phyloP scores from a whole-genome alignment of 92 coral and sea anemone species.

The Metridium senile region DNA sequence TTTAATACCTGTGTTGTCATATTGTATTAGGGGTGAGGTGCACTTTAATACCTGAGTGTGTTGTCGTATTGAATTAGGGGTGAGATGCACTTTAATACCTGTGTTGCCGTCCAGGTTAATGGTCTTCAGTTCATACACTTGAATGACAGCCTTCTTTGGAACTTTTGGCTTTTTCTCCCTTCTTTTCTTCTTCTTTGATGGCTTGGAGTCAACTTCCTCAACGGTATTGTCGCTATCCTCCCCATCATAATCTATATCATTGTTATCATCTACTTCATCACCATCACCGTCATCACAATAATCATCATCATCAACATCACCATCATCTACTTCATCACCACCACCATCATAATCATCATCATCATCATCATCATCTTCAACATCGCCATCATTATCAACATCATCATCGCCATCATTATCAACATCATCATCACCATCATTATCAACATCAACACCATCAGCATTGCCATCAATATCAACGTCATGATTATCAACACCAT shows the following conservation, averaged over 20 bases:
- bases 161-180: not conserved
- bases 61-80: too few relatives aligned
- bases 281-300: too few relatives aligned
- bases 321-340: not conserved
- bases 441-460: constrained; percentile 1
- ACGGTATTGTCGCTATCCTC: not conserved
- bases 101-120: not conserved
- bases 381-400: constrained; percentile 3
- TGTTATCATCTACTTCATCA: constrained; percentile 6
- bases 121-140: constrained; percentile 3
- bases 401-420: not conserved
- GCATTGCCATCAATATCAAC: not conserved
- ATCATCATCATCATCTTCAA: constrained; percentile 19
- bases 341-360: constrained; percentile 20
- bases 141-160: not conserved
- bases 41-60: too few relatives aligned
- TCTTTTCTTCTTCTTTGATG: not conserved
- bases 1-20: too few relatives aligned
- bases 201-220: not conserved
- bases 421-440: not conserved
- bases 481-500: constrained; percentile 16
- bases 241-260: not conserved
- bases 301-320: constrained; percentile 4
- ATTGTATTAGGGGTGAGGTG: too few relatives aligned
- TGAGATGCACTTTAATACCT: constrained; percentile 8